A percentile compares a stretch with the other conserved stretches of the same genome.
Evolutionary conservation across 2,113 vertebrate species (phyloP).

Genomic region (Aphelocoma coerulescens): DNA sequence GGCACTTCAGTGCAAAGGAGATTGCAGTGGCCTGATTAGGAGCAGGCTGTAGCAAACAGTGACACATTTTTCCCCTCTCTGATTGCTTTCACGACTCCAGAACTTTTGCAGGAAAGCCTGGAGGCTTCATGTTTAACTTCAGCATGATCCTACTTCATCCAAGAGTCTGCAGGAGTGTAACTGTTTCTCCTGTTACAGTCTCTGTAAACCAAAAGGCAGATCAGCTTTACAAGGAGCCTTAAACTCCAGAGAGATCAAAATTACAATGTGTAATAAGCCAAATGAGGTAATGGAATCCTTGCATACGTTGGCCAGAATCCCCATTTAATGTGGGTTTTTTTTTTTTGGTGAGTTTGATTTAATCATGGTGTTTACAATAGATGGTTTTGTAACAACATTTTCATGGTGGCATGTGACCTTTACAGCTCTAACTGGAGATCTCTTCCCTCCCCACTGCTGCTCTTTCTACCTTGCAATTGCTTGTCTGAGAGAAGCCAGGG

Average conservation of each 20-base stretch:
- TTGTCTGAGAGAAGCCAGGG: neutral
- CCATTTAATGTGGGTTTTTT: neutral
- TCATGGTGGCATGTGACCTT: neutral
- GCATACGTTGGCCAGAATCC: neutral
- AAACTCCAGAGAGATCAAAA: neutral
- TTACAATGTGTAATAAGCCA: neutral
- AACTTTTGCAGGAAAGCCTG: neutral
- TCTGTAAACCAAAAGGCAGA: neutral
- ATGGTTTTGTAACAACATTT: neutral
- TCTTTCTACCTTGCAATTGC: neutral
- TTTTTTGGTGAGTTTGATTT: neutral
- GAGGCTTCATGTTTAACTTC: neutral
- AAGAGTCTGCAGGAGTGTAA: neutral
- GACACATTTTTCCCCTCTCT: neutral
- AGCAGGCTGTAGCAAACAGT: neutral
- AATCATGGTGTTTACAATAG: neutral
- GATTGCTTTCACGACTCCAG: neutral
- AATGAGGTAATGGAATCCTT: neutral
- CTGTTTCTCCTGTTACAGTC: neutral
- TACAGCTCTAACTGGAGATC: neutral
- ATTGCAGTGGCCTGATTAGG: slow-evolving; percentile 29
- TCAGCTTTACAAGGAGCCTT: neutral
- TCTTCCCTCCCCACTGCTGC: neutral
- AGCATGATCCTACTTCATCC: neutral
- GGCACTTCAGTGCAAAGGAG: neutral